phyloP scores from a whole-genome alignment of 1,140 invertebrate species.

The Argopecten irradians region DNA sequence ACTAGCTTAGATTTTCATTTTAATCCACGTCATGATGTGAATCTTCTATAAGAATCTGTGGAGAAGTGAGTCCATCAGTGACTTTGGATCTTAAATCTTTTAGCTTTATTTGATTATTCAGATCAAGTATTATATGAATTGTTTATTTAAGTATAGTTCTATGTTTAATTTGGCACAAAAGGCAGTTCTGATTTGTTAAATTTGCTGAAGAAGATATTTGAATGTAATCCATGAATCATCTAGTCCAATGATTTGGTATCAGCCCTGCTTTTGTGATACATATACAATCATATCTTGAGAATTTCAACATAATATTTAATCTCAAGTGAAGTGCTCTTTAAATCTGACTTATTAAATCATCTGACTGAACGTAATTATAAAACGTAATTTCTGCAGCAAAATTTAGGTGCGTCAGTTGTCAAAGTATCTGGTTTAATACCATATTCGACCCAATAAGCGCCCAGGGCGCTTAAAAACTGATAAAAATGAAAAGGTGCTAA shows the following conservation, averaged over 20 bases:
- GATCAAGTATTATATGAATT: neutral
- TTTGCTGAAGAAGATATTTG: neutral
- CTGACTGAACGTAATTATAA: neutral
- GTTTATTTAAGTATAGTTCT: neutral
- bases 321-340: neutral
- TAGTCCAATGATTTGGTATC: neutral
- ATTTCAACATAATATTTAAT: neutral
- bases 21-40: constrained; percentile 9
- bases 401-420: neutral
- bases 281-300: neutral
- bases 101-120: neutral
- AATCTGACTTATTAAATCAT: neutral
- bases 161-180: neutral
- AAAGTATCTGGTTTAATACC: too few relatives aligned
- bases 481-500: too few relatives aligned
- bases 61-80: neutral
- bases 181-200: neutral
- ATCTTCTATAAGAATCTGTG: neutral
- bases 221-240: neutral
- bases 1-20: neutral
- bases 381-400: neutral
- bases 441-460: too few relatives aligned
- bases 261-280: neutral
- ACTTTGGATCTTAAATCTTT: neutral
- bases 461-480: too few relatives aligned